Percentiles rank a stretch among this genome's conserved stretches.
Conservation (phyloP, 2,113 vertebrate species). For the Trogon melanurus region DNA sequence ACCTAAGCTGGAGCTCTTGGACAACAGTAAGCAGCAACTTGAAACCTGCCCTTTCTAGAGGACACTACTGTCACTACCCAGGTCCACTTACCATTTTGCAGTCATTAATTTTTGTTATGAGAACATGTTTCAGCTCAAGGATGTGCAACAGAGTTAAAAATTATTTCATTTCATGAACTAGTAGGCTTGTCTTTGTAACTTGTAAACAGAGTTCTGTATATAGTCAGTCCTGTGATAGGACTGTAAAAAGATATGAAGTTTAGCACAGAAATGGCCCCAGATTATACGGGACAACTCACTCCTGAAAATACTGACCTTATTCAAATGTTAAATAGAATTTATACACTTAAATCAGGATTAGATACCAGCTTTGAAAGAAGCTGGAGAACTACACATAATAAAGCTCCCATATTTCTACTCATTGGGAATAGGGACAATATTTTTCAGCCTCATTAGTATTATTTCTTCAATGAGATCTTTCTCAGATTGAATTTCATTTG, state of each 20-base stretch:
- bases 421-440: background rate
- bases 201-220: background rate
- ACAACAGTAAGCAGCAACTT: background rate
- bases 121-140: background rate
- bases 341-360: background rate
- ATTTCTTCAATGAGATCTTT: background rate
- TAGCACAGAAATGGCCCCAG: background rate
- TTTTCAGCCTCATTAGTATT: background rate
- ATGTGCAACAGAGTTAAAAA: background rate
- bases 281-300: background rate
- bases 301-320: background rate
- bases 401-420: background rate
- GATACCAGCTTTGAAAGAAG: background rate
- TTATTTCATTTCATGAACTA: background rate
- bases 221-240: background rate
- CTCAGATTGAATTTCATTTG: background rate
- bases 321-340: background rate
- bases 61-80: background rate
- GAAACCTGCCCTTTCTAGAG: background rate
- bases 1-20: background rate
- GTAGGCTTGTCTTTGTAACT: background rate
- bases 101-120: background rate
- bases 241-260: background rate
- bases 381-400: background rate
- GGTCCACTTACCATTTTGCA: background rate